Base-by-base conservation (phyloP, 2,113 vertebrate species). In the Xerus inauris region DNA sequence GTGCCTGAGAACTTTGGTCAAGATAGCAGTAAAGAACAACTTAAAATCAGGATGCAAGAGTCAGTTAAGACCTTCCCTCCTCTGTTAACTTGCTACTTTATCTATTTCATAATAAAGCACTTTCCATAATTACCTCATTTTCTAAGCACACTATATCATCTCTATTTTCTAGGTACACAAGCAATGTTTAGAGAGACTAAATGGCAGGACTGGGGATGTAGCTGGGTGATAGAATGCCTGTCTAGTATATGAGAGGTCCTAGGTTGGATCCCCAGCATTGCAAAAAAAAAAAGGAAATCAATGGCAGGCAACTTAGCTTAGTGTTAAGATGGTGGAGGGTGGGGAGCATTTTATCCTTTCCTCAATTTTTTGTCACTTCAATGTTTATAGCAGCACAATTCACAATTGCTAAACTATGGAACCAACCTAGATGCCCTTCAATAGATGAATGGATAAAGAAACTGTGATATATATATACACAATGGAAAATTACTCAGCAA, bases 91-190 rank as follows among this genome's bases (percentile, higher is more conserved):
- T 79, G 26, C 40, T 77, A 28, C 87, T 87, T 77, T 64, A 80
- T 32, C 67, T 69, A 59, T 57, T 59, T 79, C 76, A 59, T 73
- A 91, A 75, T 69, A 91, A 83, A 76, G 5, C 35, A 62, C 65
- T 96, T 84, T 84, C 51, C 73, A 80, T 14, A 42, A 71, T 83
- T 47, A 59, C 49, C 26, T 91, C 69, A 67, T 94, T 94, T 85
- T 51, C 4, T 49, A 96, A 93, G 30, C 20, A 20, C 51, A 75
- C 35, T 67, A 16, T 45, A n/a, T 93, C 51, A 64, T 62, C 30
- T 93, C 59, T n/a, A 82, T 54, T 82, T 82, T 85, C 45, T 8
- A 92, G 5, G 11, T 90, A 82, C 45, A 42, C 6, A 84, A 67
- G 54, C 30, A 90, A 54, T 26, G n/a, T 76, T 72, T 89, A 72